Percentiles rank a stretch among this genome's conserved stretches.
Conservation (phyloP, 2,888 invertebrate species). For the Neoitamus cyanurus region DNA sequence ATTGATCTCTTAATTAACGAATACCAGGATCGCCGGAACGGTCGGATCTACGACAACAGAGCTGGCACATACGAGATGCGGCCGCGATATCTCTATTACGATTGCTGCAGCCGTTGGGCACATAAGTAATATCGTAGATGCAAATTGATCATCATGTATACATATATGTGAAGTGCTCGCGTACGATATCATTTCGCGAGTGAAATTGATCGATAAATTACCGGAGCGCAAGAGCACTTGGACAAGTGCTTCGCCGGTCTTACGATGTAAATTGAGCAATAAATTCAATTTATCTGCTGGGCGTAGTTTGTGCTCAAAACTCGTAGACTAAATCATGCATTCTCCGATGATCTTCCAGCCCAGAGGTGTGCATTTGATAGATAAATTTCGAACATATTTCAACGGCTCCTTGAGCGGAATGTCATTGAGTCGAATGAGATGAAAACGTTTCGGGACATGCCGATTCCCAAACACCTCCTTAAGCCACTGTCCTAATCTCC, state of each 20-base stretch:
- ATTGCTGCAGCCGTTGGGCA: conserved; percentile 49
- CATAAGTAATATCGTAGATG: conserved; percentile 47
- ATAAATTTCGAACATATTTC: conserved; percentile 34
- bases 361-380: conserved; percentile 15
- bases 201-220: conserved; percentile 45
- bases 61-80: not conserved
- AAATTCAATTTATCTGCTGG: conserved; percentile 43
- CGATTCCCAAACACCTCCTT: not conserved
- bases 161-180: conserved; percentile 32
- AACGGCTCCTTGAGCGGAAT: not conserved
- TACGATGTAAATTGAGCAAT: conserved; percentile 40
- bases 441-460: not conserved
- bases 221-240: conserved; percentile 17
- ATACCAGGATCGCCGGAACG: conserved; percentile 17
- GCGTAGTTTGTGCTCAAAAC: conserved; percentile 32
- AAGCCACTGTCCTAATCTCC: conserved; percentile 28
- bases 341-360: conserved; percentile 19
- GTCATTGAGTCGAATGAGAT: conserved; percentile 30
- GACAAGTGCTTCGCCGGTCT: conserved; percentile 35
- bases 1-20: conserved; percentile 52
- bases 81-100: conserved; percentile 26
- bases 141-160: conserved; percentile 37
- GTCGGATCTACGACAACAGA: conserved; percentile 13
- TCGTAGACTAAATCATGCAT: conserved; percentile 34
- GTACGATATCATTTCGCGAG: conserved; percentile 22